Evolutionary conservation across 1,140 invertebrate genomes (phyloP).

Genomic region (Sogatella furcifera): DNA sequence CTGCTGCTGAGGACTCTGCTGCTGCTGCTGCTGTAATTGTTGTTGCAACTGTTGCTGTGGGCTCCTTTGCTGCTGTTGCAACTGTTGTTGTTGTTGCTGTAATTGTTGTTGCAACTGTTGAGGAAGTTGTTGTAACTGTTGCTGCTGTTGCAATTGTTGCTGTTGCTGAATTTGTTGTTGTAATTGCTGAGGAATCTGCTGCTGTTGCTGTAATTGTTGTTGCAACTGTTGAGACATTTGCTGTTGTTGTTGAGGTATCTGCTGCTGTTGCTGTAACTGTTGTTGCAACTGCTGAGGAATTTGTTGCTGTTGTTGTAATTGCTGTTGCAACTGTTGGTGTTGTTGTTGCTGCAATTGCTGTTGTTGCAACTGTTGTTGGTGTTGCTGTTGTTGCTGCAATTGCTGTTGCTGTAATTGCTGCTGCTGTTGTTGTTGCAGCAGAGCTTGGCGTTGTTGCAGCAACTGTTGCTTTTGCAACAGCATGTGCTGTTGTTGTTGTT

Average conservation of each 20-base stretch:
- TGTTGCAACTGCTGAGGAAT: slow-evolving; percentile 25
- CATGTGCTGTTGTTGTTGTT: slow-evolving; percentile 35
- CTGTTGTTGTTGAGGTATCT: slow-evolving; percentile 20
- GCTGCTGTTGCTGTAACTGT: slow-evolving; percentile 24
- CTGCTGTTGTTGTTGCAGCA: slow-evolving; percentile 37
- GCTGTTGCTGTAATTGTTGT: slow-evolving; percentile 6
- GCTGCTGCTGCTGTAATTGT: slow-evolving; percentile 22
- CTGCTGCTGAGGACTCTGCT: slow-evolving; percentile 18
- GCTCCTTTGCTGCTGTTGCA: slow-evolving; percentile 1
- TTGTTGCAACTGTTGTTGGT: slow-evolving; percentile 8
- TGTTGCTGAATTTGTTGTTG: slow-evolving; percentile 32
- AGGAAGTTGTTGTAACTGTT: slow-evolving; percentile 23
- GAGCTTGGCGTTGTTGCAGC: slow-evolving; percentile 28
- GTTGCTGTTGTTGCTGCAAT: slow-evolving; percentile 31
- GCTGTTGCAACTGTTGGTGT: slow-evolving; percentile 19
- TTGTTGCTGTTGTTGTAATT: slow-evolving; percentile 21
- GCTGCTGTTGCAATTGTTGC: slow-evolving; percentile 15
- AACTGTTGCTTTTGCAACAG: slow-evolving; percentile 33
- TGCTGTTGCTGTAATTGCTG: slow-evolving; percentile 38
- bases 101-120: slow-evolving; percentile 28
- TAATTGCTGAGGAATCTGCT: slow-evolving; percentile 30
- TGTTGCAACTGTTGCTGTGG: slow-evolving; percentile 15
- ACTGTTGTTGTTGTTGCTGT: slow-evolving; percentile 20
- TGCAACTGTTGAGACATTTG: slow-evolving; percentile 8
- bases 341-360: slow-evolving; percentile 26